These are phyloP conservation scores for Diglossa cyanea DNA, from an alignment of 2,797 vertebrate genomes.

Conservation along the genomic window DNA sequence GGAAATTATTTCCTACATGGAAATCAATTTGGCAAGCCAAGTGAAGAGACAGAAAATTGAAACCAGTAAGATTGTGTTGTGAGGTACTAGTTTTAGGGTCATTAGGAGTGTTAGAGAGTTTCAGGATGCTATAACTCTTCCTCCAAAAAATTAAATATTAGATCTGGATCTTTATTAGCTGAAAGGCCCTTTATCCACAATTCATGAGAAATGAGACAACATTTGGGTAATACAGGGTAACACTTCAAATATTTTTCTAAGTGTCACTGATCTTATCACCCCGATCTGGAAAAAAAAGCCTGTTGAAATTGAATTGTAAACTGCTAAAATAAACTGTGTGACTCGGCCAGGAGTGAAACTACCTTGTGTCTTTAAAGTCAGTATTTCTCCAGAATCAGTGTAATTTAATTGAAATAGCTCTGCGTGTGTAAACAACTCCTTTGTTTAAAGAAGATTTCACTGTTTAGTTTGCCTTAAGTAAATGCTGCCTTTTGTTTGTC, in stretches of 20 bases:
- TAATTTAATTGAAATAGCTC: constrained; percentile 83
- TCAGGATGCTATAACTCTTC: background rate
- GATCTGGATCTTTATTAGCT: background rate
- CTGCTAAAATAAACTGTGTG: constrained; percentile 62
- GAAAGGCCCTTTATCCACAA: background rate
- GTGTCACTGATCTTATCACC: constrained; percentile 18
- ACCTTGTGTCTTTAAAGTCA: constrained; percentile 74
- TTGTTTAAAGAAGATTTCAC: constrained; percentile 84
- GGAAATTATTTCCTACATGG: too few relatives aligned
- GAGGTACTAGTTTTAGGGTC: background rate
- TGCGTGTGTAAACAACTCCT: constrained; percentile 79
- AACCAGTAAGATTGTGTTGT: background rate
- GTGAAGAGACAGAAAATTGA: background rate
- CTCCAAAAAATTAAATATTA: background rate
- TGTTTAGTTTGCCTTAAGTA: constrained; percentile 85
- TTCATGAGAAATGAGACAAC: constrained; percentile 13
- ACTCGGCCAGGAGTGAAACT: constrained; percentile 44
- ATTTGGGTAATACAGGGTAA: constrained; percentile 1
- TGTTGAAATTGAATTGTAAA: constrained; percentile 57
- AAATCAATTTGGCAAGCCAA: background rate
- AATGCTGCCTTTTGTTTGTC: constrained; percentile 83
- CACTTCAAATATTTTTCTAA: constrained; percentile 48
- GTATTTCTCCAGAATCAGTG: constrained; percentile 74
- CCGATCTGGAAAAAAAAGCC: background rate
- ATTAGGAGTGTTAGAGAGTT: background rate